These are phyloP conservation scores for Athripsodes cinereus DNA, from an alignment of 2,888 invertebrate species.

Conservation along the genomic window DNA sequence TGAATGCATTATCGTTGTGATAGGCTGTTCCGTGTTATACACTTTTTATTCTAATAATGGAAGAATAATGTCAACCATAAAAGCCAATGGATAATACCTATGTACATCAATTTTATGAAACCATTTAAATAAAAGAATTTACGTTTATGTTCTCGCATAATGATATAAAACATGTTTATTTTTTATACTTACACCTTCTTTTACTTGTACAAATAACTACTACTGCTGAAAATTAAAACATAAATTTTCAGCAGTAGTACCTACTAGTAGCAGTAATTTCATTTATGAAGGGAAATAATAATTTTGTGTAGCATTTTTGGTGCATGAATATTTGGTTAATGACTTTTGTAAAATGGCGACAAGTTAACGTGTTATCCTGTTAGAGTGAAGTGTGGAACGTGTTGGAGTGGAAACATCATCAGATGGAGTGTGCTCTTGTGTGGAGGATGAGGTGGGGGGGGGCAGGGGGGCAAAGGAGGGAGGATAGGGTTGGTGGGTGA, in stretches of 20 bases:
- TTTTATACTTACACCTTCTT: too few relatives aligned
- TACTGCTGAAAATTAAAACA: too few relatives aligned
- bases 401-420: conserved; percentile 1
- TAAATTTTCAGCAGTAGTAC: not conserved
- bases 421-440: not conserved
- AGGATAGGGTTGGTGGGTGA: not conserved
- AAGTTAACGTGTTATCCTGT: conserved; percentile 2
- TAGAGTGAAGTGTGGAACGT: not conserved
- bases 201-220: too few relatives aligned
- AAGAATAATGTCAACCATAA: too few relatives aligned
- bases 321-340: not conserved
- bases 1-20: too few relatives aligned
- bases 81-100: too few relatives aligned
- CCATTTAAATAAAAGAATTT: too few relatives aligned
- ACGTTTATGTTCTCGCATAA: too few relatives aligned
- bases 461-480: not conserved
- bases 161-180: too few relatives aligned
- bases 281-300: not conserved
- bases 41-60: too few relatives aligned
- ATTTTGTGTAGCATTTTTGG: not conserved
- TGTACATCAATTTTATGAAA: too few relatives aligned
- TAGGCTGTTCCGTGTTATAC: too few relatives aligned
- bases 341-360: conserved; percentile 1
- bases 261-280: not conserved
- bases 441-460: not conserved